These are phyloP conservation scores for Agriotes lineatus DNA, from an alignment of 2,888 invertebrate species.

Conservation along the genomic window DNA sequence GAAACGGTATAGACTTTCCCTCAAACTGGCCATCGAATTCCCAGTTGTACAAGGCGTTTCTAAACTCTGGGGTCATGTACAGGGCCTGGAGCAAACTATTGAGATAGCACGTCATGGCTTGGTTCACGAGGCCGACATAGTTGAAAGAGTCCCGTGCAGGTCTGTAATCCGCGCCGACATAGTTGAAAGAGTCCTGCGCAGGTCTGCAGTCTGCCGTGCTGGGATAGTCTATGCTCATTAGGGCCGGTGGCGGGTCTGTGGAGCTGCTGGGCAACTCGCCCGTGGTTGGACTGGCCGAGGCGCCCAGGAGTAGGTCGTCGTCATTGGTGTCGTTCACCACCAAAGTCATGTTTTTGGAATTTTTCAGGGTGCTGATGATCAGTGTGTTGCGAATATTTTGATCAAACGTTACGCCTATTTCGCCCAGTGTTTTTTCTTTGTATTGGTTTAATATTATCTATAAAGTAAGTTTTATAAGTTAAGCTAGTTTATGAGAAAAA, in stretches of 20 bases:
- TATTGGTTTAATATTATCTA: slow-evolving; percentile 65
- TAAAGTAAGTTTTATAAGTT: slow-evolving; percentile 40
- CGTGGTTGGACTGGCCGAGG: slow-evolving; percentile 66
- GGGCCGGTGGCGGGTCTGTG: slow-evolving; percentile 45
- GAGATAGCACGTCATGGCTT: slow-evolving; percentile 93
- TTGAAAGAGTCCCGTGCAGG: neutral
- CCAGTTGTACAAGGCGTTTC: slow-evolving; percentile 89
- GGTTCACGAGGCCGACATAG: slow-evolving; percentile 74
- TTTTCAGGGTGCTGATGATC: slow-evolving; percentile 43
- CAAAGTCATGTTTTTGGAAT: slow-evolving; percentile 51
- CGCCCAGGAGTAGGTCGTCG: slow-evolving; percentile 66
- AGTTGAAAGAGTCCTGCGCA: slow-evolving; percentile 61
- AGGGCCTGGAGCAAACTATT: slow-evolving; percentile 90
- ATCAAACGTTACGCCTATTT: slow-evolving; percentile 64
- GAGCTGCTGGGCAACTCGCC: slow-evolving; percentile 45
- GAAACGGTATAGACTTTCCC: slow-evolving; percentile 84
- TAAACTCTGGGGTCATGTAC: slow-evolving; percentile 93
- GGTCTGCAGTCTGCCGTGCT: slow-evolving; percentile 31
- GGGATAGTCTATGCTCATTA: slow-evolving; percentile 53
- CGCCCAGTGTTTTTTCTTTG: slow-evolving; percentile 65
- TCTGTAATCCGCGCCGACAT: slow-evolving; percentile 74
- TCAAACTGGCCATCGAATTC: slow-evolving; percentile 80
- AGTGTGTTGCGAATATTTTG: slow-evolving; percentile 58
- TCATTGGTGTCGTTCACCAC: slow-evolving; percentile 55
- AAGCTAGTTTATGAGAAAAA: neutral